Evolutionary conservation across 1,140 invertebrate genomes (phyloP), one percentile per base, ranked within the genome.

Genomic region (Maconellicoccus hirsutus): DNA sequence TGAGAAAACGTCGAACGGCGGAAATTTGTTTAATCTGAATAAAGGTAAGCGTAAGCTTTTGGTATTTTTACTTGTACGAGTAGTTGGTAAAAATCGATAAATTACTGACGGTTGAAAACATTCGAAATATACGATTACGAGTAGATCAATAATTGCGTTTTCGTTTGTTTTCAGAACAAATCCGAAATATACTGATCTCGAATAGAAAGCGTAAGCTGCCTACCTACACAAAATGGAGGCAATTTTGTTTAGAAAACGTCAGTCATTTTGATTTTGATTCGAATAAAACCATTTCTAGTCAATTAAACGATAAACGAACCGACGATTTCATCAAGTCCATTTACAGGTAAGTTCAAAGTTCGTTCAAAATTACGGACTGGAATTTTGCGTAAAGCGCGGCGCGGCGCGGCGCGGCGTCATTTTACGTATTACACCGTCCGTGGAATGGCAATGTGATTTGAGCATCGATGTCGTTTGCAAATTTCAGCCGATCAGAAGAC

Each of bases 401-500:
- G 8, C 8, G n/a, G n/a, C 8, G 39, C n/a, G n/a, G 8, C 39
- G 39, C 39, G 8, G 39, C n/a, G 8, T n/a, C 8, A 10, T 42
- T 42, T 42, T 42, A 42, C 39, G 39, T 42, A 42, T 42, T 10
- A n/a, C 8, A 10, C 8, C 39, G n/a, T n/a, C 39, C 39, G n/a
- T n/a, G n/a, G 8, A n/a, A n/a, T 8, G 8, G n/a, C 39, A 10
- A 42, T 42, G 8, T 42, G 39, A 42, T n/a, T 42, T 42, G 39
- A 42, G n/a, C n/a, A n/a, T n/a, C n/a, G n/a, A n/a, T n/a, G n/a
- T 33, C 29, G 29, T 3, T 33, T 33, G 29, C 39, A 42, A 42
- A n/a, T 74, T 70, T 72, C 69, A 87, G 88, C 74, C 82, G 82
- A 72, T 82, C 89, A n/a, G 84, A 89, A 73, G 89, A 96, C 75